Base-by-base conservation (phyloP, 2,113 vertebrate species). In the Hemibagrus wyckioides region DNA sequence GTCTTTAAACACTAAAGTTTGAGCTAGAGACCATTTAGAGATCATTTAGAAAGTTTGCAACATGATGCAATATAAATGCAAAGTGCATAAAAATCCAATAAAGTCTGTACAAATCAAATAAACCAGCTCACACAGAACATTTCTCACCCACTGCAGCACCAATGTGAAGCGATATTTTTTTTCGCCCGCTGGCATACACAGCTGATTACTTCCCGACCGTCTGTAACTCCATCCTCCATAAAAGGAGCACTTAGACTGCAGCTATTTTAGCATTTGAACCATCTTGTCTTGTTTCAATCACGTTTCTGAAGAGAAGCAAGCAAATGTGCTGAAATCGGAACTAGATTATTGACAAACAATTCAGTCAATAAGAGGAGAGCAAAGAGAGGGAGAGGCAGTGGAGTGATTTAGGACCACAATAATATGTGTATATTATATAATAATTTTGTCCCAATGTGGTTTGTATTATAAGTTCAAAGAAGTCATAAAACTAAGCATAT, bases 41-140 rank as follows among this genome's bases (percentile, higher is more conserved):
- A 44, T 17, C 9, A 30, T 44, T 63, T 63, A 9, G 21, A 52
- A 54, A 85, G 67, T 75, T 85, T 85, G 50, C 54, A 50, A 56
- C 6, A 56, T 61, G 85, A 86, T 77, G 85, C 85, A 86, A 80
- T 80, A 80, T 67, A 67, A 76, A 80, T 52, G 48, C 59, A 86
- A 65, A 65, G 57, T 54, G 36, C 25, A 21, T 57, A 54, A 84
- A 84, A 39, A 81, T 81, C 79, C 11, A 81, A 57, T 81, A 81
- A 80, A 81, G 33, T 52, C 33, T 80, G 79, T 57, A 59, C 54
- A 80, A 81, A 75, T 76, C 25, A 75, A 85, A 85, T 85, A 85
- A 85, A 15, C 52, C 0, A 15, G 14, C 52, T 84, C n/a, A 57
- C 67, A 59, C 5, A 44, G 17, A 75, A n/a, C 52, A 75, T 85